Evolutionary conservation across 2,113 vertebrate genomes (phyloP), one percentile per base, ranked within the genome.

Genomic region (Ptilorrhoa leucosticta): DNA sequence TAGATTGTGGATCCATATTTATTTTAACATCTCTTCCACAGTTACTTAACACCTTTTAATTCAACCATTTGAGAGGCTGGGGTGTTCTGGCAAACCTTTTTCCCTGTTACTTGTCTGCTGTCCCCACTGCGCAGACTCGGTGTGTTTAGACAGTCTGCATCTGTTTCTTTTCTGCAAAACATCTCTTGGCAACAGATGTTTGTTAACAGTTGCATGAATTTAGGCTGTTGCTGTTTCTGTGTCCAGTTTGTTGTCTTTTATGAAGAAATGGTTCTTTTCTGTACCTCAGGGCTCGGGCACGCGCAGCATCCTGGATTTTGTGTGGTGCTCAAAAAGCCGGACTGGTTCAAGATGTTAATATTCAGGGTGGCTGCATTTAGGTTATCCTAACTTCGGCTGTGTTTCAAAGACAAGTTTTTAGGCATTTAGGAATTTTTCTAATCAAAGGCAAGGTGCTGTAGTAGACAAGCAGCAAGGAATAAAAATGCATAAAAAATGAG

Each of bases 151-250:
- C 53, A 71, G 3, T 6, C 3, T 47, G 35, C 76, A 80, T 90
- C 85, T 96, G 85, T 61, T 96, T 87, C 71, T 92, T 44, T 61
- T 77, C 88, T 83, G 53, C 60, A 87, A 68, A 69, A 0, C 75
- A 58, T 79, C 69, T 89, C 73, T 78, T 96, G 78, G 84, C 89
- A 83, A 47, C 90, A 93, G 64, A 77, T 80, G 82, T 51, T 76
- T 92, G 76, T 82, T 89, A 90, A 50, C 13, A 30, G 16, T 90
- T 94, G 61, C 53, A 11, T 54, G 56, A 61, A 78, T 73, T 70
- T 42, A 35, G 47, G 26, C 44, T 88, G 53, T 58, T 96, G 73
- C 73, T 90, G 37, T 85, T 92, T 51, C 56, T 73, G 30, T 75
- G 66, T 45, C 64, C 65, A 61, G 69, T 69, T 87, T 54, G 47